Conservation (phyloP, 2,113 vertebrate genomes). For the Hemicordylus capensis region DNA sequence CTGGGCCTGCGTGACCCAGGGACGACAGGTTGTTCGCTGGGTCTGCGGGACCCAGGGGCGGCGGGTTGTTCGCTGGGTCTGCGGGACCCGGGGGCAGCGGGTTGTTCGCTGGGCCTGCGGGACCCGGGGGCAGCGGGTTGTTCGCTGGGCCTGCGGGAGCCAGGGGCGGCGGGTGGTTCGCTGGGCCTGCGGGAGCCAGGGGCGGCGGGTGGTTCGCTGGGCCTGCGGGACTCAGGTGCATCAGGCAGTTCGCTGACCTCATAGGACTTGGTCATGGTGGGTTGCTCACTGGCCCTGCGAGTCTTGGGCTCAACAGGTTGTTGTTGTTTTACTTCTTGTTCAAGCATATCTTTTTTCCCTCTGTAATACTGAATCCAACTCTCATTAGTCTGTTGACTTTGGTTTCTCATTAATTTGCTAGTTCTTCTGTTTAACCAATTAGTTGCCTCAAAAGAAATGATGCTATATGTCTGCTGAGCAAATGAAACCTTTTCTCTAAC, state of each 20-base stretch:
- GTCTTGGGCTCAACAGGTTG: too few species aligned
- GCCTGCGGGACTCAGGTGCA: neutral
- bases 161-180: neutral
- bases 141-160: neutral
- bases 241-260: neutral
- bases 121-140: neutral
- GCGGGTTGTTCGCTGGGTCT: neutral
- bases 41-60: neutral
- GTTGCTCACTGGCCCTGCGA: neutral
- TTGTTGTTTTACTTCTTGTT: too few species aligned
- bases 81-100: neutral
- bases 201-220: neutral
- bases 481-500: neutral
- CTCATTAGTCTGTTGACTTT: conserved; percentile 15
- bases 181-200: neutral
- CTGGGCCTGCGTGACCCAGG: neutral
- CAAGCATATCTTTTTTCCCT: neutral
- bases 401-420: conserved; percentile 9
- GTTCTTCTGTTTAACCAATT: conserved; percentile 14
- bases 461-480: conserved; percentile 20
- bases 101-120: neutral
- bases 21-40: neutral
- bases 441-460: neutral
- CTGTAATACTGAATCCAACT: conserved; percentile 11
- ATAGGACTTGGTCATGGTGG: neutral